Base-by-base conservation (phyloP, 2,888 invertebrate genomes). In the Dascillus cervinus region DNA sequence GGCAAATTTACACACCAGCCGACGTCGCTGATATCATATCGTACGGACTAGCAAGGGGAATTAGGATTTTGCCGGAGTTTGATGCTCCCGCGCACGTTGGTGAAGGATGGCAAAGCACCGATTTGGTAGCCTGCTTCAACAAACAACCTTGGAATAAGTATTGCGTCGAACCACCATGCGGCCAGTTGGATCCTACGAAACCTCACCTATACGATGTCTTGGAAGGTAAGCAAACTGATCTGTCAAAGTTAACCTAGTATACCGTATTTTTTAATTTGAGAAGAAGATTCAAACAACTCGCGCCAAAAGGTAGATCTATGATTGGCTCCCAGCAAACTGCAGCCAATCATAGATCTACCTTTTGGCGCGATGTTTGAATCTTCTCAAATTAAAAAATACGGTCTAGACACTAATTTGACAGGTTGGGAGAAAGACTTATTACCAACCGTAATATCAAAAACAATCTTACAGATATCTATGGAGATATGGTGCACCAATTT, bases 31-130 rank as follows among this genome's bases (percentile, higher is more conserved):
- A 74, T 32, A 65, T 79, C 22, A 73, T 88, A 1, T 70, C 79
- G 23, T 86, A 74, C 52, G 89, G 78, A 0, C 61, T 76, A 10
- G 66, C 73, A 14, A 72, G 88, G 25, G 95, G 94, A 0, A 79
- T 95, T 30, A 73, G 89, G 21, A 82, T 95, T 5, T 58, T 95
- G 51, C 92, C 94, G 0, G 95, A 95, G 67, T 85, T 91, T 53
- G 91, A 92, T 61, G 87, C 88, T 30, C 92, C 92, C 1, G 88
- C 89, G 37, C 90, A 90, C 58, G 86, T 87, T 8, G 87, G 88
- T 23, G 85, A 86, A 58, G 87, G 87, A 12, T 87, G 86, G 86
- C 85, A 87, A 62, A 72, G 75, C 41, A 75, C 75, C 24, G 71
- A 67, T 30, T 71, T 78, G 49, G 76, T 79, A 2, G 75, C 75